Percentiles rank a stretch among this genome's conserved stretches.
These are phyloP conservation scores for Ramphastos sulfuratus DNA, from an alignment of 2,113 vertebrate species.

Conservation along the genomic window DNA sequence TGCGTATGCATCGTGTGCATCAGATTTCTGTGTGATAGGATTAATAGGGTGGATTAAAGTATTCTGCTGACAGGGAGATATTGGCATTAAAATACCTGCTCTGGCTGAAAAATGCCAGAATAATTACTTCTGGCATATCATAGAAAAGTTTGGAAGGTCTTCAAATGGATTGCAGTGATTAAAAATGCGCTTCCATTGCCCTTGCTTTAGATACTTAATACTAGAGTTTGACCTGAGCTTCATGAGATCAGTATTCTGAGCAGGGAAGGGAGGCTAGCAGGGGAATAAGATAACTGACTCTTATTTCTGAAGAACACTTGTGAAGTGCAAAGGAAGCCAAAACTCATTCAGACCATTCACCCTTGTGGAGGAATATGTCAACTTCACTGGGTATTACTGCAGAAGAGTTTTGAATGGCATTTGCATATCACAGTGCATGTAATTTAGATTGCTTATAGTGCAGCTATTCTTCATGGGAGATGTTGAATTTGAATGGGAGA, in stretches of 20 bases:
- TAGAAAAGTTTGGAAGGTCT: not conserved
- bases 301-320: rapidly evolving
- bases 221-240: not conserved
- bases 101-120: rapidly evolving
- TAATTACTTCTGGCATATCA: not conserved
- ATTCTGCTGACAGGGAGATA: too few relatives aligned
- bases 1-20: rapidly evolving
- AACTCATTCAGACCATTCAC: rapidly evolving
- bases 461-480: rapidly evolving
- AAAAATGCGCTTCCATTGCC: not conserved
- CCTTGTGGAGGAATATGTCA: rapidly evolving
- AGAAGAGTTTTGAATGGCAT: too few relatives aligned
- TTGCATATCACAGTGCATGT: rapidly evolving
- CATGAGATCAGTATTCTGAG: rapidly evolving
- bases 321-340: rapidly evolving
- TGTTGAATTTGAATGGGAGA: not conserved
- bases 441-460: not conserved
- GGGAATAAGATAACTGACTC: rapidly evolving
- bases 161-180: rapidly evolving
- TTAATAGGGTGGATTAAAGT: rapidly evolving
- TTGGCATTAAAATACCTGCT: not conserved
- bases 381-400: not conserved
- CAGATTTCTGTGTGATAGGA: rapidly evolving
- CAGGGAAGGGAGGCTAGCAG: rapidly evolving
- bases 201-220: not conserved